Conservation (phyloP, 2,888 invertebrate genomes). For the Zygogramma bicolorata region DNA sequence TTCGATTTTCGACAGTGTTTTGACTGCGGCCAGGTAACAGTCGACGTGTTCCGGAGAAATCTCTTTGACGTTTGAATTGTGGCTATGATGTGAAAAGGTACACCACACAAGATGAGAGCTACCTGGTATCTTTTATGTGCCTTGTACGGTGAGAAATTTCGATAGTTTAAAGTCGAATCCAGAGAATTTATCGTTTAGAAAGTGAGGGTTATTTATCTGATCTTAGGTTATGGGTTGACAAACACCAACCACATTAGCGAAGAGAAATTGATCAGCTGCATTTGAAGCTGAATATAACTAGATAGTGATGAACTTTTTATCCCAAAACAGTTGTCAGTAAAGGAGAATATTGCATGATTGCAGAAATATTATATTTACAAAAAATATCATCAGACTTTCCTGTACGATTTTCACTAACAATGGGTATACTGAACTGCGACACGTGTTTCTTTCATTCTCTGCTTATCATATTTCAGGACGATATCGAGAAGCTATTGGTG, state of each 20-base stretch:
- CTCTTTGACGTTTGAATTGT: conserved; percentile 6
- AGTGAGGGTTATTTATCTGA: conserved; percentile 2
- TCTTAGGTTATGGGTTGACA: background rate
- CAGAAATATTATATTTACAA: too few species aligned
- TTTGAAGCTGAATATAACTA: too few species aligned
- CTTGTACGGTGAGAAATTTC: conserved; percentile 33
- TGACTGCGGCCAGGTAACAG: conserved; percentile 34
- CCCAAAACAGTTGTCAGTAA: too few species aligned
- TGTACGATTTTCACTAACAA: too few species aligned
- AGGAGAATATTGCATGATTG: too few species aligned
- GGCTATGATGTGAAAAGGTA: conserved; percentile 22
- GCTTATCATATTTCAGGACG: too few species aligned
- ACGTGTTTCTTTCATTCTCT: too few species aligned
- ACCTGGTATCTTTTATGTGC: conserved; percentile 33
- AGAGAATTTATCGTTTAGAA: conserved; percentile 29
- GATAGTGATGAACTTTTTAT: too few species aligned
- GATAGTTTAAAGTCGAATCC: conserved; percentile 32
- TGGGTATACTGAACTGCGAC: too few species aligned
- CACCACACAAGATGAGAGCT: conserved; percentile 43
- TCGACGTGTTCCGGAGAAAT: background rate
- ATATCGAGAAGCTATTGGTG: too few species aligned
- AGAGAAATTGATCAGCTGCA: background rate
- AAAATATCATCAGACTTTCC: too few species aligned
- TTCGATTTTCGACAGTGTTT: conserved; percentile 19
- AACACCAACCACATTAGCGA: background rate